Conservation (phyloP, 2,797 vertebrate genomes). For the Petrocephalus sullivani region DNA sequence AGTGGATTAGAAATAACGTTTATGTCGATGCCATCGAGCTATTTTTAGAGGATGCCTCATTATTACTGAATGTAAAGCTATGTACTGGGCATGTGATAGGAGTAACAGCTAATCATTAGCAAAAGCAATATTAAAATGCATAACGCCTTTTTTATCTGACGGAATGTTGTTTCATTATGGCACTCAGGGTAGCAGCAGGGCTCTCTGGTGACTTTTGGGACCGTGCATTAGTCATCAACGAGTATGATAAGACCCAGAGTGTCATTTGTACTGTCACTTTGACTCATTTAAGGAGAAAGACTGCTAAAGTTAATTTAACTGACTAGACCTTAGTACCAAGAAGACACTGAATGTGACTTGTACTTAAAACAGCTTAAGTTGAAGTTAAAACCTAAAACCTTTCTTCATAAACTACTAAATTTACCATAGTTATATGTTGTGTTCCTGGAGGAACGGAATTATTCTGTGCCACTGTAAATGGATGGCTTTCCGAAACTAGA, state of each 20-base stretch:
- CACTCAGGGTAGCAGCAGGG: background rate
- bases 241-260: background rate
- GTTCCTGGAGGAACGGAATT: no score
- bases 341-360: background rate
- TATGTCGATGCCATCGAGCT: background rate
- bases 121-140: background rate
- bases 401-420: background rate
- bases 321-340: background rate
- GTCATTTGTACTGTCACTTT: background rate
- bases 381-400: background rate
- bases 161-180: background rate
- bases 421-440: no score
- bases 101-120: background rate
- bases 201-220: background rate
- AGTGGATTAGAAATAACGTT: background rate
- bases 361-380: background rate
- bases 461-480: no score
- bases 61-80: background rate
- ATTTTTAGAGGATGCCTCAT: background rate
- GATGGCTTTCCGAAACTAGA: no score
- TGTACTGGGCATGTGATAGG: background rate
- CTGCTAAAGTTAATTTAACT: background rate
- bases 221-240: background rate
- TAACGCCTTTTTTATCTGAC: background rate
- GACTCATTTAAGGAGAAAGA: background rate